Conservation (phyloP, 2,888 invertebrate genomes). For the Pteria penguin region DNA sequence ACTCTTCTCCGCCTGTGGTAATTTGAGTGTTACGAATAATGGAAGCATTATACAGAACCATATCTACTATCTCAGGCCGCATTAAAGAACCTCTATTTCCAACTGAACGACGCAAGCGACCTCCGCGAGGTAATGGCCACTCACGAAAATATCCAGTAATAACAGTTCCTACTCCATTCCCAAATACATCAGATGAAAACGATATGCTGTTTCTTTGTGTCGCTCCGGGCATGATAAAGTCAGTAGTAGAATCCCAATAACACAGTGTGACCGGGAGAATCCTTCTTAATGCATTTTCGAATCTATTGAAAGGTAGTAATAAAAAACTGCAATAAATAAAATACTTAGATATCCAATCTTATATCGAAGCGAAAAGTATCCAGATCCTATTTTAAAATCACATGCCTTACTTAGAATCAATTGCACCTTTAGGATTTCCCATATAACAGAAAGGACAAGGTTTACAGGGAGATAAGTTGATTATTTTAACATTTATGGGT, state of each 20-base stretch:
- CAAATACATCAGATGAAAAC: conserved; percentile 1
- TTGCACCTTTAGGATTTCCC: too few species aligned
- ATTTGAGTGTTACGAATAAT: not conserved
- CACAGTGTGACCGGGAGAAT: conserved; percentile 12
- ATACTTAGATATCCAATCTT: too few species aligned
- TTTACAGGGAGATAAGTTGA: too few species aligned
- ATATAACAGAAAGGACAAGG: too few species aligned
- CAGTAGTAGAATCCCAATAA: conserved; percentile 15
- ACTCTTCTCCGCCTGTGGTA: not conserved
- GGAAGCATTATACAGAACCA: not conserved
- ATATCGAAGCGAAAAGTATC: too few species aligned
- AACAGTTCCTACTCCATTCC: conserved; percentile 4
- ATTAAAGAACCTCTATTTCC: not conserved
- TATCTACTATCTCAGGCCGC: not conserved
- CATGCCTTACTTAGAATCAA: too few species aligned
- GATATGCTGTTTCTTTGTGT: not conserved
- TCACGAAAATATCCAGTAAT: not conserved
- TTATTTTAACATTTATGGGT: too few species aligned
- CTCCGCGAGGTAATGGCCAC: not conserved
- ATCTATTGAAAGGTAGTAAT: too few species aligned
- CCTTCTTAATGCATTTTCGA: too few species aligned
- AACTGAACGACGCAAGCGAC: not conserved
- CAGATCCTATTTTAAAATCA: too few species aligned
- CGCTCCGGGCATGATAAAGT: not conserved
- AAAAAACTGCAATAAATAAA: too few species aligned